phyloP scores from a whole-genome alignment of 2,888 invertebrate genomes.

The Stictocephala bisonia region DNA sequence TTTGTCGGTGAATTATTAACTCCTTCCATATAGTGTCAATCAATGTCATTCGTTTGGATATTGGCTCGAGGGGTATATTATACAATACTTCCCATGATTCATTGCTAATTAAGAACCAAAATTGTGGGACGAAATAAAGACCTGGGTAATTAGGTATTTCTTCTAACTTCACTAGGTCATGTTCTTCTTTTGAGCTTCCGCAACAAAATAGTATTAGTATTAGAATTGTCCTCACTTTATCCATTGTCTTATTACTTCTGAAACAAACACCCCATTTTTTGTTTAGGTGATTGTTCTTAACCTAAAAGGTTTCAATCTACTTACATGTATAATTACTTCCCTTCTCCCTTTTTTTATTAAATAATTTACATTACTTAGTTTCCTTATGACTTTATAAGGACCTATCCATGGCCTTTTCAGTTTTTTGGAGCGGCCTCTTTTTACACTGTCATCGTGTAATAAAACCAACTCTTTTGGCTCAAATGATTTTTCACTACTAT shows the following conservation, averaged over 20 bases:
- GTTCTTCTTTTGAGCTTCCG: too few species aligned
- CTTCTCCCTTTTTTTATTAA: conserved; percentile 1
- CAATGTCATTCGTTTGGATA: neutral
- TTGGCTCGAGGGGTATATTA: neutral
- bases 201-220: too few species aligned
- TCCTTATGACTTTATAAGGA: conserved; percentile 10
- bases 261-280: too few species aligned
- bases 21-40: neutral
- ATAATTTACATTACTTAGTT: conserved; percentile 11
- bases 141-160: conserved; percentile 4
- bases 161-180: neutral
- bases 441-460: conserved; percentile 21
- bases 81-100: conserved; percentile 13
- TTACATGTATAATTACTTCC: conserved; percentile 1
- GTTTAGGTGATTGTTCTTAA: neutral
- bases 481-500: neutral
- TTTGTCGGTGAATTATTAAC: neutral
- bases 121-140: conserved; percentile 11
- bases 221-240: too few species aligned
- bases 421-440: conserved; percentile 28
- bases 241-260: too few species aligned
- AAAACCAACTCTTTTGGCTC: conserved; percentile 12
- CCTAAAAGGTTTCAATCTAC: conserved; percentile 17
- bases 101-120: conserved; percentile 2
- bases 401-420: conserved; percentile 29